phyloP scores from a whole-genome alignment of 2,888 invertebrate species.

The Adelognathus sp. region DNA sequence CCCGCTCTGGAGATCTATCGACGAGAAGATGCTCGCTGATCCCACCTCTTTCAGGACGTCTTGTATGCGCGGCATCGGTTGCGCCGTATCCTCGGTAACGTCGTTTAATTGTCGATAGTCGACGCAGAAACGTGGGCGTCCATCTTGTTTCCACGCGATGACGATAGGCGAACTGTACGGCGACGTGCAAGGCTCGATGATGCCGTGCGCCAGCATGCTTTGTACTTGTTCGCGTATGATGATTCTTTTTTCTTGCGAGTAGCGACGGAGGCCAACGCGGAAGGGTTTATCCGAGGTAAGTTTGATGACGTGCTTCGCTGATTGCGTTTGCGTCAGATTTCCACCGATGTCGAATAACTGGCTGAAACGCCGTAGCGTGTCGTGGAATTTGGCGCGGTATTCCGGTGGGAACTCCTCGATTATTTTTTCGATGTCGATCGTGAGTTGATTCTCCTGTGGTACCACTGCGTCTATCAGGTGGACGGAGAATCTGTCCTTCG shows the following conservation, averaged over 20 bases:
- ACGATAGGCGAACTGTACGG: background rate
- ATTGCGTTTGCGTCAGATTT: background rate
- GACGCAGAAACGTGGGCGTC: too few relatives aligned
- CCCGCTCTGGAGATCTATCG: constrained; percentile 68
- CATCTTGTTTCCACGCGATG: constrained; percentile 12
- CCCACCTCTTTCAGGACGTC: constrained; percentile 63
- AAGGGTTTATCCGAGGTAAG: background rate
- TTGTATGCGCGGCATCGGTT: constrained; percentile 9
- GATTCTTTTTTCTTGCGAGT: background rate
- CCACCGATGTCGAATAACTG: background rate
- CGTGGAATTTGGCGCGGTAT: too few relatives aligned
- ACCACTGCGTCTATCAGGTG: background rate
- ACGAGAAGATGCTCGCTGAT: constrained; percentile 65
- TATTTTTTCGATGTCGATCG: background rate
- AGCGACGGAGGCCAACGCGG: background rate
- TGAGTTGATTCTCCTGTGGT: background rate
- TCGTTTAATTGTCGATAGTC: background rate
- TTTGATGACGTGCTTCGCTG: background rate
- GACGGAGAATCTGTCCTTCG: background rate
- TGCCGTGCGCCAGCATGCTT: background rate
- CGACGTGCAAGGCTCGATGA: background rate
- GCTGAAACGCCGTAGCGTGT: too few relatives aligned
- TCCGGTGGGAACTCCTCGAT: background rate
- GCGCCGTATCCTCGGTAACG: background rate
- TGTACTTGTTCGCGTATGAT: background rate